These are phyloP conservation scores for Minunthozetes semirufus DNA, from an alignment of 2,888 invertebrate species.

Conservation along the genomic window DNA sequence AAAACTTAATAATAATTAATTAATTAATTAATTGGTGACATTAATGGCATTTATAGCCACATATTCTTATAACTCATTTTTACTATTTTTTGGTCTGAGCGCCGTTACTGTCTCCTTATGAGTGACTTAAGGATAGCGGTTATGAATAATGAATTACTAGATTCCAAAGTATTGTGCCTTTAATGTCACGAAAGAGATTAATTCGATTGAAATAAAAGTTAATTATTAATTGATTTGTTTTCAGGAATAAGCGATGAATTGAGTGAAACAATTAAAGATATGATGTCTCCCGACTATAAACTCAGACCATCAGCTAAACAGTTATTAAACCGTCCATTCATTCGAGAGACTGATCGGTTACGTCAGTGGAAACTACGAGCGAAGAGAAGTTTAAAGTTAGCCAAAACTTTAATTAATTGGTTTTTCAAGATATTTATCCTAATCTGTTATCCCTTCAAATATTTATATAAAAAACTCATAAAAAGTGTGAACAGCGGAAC, in stretches of 20 bases:
- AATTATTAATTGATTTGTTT: too few relatives aligned
- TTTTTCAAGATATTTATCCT: neutral
- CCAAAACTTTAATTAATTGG: neutral
- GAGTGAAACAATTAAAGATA: constrained; percentile 54
- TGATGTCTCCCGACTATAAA: constrained; percentile 56
- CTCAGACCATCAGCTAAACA: constrained; percentile 55
- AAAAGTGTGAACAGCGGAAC: neutral
- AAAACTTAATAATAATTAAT: too few relatives aligned
- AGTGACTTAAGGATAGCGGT: too few relatives aligned
- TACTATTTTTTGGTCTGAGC: too few relatives aligned
- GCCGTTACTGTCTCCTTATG: too few relatives aligned
- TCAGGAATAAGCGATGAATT: constrained; percentile 49
- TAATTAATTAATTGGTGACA: too few relatives aligned
- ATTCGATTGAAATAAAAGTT: too few relatives aligned
- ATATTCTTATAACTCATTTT: too few relatives aligned
- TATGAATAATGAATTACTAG: too few relatives aligned
- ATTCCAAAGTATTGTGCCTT: too few relatives aligned
- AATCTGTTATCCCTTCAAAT: constrained; percentile 10
- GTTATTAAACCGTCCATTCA: constrained; percentile 50
- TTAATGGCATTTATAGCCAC: too few relatives aligned
- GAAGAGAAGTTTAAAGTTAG: constrained; percentile 1
- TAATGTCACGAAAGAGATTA: too few relatives aligned
- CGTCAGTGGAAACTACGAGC: constrained; percentile 4
- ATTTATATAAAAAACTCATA: neutral
- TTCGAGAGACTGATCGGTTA: neutral